Evolutionary conservation across 2,113 vertebrate genomes (phyloP), one percentile per base, ranked within the genome.

Genomic region (Muntiacus muntjak): DNA sequence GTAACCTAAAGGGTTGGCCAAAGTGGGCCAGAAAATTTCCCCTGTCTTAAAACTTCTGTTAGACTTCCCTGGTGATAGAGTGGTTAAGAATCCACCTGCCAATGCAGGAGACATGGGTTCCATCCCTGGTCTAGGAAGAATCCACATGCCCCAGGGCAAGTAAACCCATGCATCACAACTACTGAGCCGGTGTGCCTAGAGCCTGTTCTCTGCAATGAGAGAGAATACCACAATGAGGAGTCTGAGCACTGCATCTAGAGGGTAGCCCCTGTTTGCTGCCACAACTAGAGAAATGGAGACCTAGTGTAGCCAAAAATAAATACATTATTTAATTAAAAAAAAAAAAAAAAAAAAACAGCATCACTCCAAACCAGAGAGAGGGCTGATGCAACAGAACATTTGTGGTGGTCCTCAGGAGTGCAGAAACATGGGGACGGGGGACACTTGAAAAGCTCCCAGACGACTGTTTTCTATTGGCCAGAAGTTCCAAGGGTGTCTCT

Each of bases 401-500:
- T 4, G 21, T 2, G 26, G 9, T 13, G 3, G 54, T 15, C 6
- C 0, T 28, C 40, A 16, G 45, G 76, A 6, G 14, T 36, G 5
- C 6, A 36, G 33, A 7, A 3, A 1, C 2, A 7, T 1, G 21
- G 21, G 16, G 17, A 17, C 1, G 2, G 19, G 1, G 9, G 9
- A 4, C 6, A 0, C 55, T 36, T 36, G 43, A 28, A 11, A n/a
- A 25, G 33, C 81, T 23, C 3, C 28, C 14, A 58, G 2, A 50
- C 1, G 1, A 8, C 23, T 9, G 11, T 0, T 33, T 8, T 5
- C 58, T 3, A 0, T 2, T 13, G 43, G 36, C 84, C 26, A 1
- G 36, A 13, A 15, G 50, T 21, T 19, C 43, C 54, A 15, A 4
- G 45, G 45, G 19, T 1, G 17, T 43, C 81, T 21, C 81, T 21